Conservation (phyloP, 2,113 vertebrate genomes). For the Coryphaenoides rupestris region DNA sequence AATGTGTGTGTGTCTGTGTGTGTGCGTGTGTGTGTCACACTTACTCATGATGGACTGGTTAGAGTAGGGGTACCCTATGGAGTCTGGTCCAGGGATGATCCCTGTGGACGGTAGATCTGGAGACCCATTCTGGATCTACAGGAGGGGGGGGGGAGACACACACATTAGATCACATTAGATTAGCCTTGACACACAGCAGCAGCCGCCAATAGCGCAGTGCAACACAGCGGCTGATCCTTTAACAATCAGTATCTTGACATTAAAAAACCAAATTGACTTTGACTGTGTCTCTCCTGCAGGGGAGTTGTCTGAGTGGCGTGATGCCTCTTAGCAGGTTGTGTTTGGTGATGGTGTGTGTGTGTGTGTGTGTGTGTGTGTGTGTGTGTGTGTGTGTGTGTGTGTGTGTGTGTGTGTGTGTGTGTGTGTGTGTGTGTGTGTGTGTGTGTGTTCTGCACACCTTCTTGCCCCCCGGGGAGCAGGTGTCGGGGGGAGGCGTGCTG, state of each 20-base stretch:
- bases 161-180: not conserved
- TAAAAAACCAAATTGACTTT: too few relatives aligned
- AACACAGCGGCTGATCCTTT: too few relatives aligned
- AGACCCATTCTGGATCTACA: conserved; percentile 91
- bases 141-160: not conserved
- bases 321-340: not conserved
- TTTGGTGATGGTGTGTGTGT: not conserved
- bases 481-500: conserved; percentile 92
- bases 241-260: too few relatives aligned
- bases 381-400: too few relatives aligned
- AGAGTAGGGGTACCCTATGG: conserved; percentile 92
- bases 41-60: conserved; percentile 94
- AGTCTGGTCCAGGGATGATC: conserved; percentile 87
- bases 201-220: too few relatives aligned
- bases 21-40: conserved; percentile 38
- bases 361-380: too few relatives aligned
- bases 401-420: too few relatives aligned
- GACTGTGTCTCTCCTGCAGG: too few relatives aligned
- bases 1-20: not conserved
- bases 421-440: too few relatives aligned
- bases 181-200: too few relatives aligned
- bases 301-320: too few relatives aligned
- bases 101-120: conserved; percentile 86
- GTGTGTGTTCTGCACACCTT: conserved; percentile 73
- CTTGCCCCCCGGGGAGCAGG: conserved; percentile 91